phyloP scores from a whole-genome alignment of 2,113 vertebrate genomes.

The Salvelinus sp. region DNA sequence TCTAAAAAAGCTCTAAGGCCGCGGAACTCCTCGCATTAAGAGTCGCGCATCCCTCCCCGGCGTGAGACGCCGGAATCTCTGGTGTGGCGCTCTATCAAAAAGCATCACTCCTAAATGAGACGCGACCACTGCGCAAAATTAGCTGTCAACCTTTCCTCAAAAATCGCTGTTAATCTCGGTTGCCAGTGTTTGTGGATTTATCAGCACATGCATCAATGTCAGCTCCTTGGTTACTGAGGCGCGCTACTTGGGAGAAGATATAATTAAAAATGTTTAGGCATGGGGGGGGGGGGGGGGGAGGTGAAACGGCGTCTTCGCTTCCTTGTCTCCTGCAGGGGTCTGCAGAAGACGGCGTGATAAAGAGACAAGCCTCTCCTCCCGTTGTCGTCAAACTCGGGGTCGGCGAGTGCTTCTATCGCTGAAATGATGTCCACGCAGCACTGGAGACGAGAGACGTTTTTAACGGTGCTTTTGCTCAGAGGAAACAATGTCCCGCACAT shows the following conservation, averaged over 20 bases:
- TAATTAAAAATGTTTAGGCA: conserved; percentile 99
- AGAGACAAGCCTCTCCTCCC: conserved; percentile 76
- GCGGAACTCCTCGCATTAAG: conserved; percentile 61
- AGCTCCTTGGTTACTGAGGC: conserved; percentile 99
- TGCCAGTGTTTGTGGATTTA: conserved; percentile 99
- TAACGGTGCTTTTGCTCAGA: conserved; percentile 56
- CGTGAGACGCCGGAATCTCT: conserved; percentile 53
- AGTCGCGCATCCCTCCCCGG: conserved; percentile 46
- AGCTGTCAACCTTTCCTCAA: conserved; percentile 99
- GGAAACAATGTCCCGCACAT: conserved; percentile 20
- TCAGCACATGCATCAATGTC: conserved; percentile 99
- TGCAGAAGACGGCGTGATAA: conserved; percentile 82
- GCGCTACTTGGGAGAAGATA: conserved; percentile 97
- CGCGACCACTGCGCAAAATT: conserved; percentile 98
- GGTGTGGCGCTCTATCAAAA: conserved; percentile 91
- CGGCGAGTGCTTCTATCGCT: conserved; percentile 79
- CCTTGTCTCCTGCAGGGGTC: conserved; percentile 72
- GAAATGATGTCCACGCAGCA: conserved; percentile 80
- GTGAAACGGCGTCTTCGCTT: conserved; percentile 87
- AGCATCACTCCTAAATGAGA: conserved; percentile 92
- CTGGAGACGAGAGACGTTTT: conserved; percentile 51
- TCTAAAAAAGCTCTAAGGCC: conserved; percentile 73
- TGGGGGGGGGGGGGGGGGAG: conserved; percentile 40
- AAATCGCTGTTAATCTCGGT: conserved; percentile 99
- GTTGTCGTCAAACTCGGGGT: conserved; percentile 78